phyloP scores from a whole-genome alignment of 2,888 invertebrate species.

The Cybosia mesomella region DNA sequence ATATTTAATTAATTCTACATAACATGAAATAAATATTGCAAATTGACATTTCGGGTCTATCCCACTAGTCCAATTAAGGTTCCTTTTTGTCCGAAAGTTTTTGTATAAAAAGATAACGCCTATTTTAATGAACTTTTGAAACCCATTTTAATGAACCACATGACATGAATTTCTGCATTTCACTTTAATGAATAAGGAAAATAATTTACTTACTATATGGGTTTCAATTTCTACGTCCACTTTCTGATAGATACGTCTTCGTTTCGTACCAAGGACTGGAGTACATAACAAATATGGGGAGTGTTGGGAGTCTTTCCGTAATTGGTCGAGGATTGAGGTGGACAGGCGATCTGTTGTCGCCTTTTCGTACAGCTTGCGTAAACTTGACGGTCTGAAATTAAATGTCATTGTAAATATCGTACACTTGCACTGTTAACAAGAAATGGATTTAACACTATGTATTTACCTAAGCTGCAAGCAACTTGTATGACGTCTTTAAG shows the following conservation, averaged over 20 bases:
- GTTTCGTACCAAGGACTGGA: slow-evolving; percentile 91
- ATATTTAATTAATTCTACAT: not conserved
- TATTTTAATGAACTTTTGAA: not conserved
- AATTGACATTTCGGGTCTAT: not conserved
- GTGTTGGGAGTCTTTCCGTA: slow-evolving; percentile 88
- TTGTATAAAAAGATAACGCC: too few species aligned
- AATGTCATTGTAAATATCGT: not conserved
- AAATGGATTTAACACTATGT: not conserved
- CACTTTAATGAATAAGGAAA: slow-evolving; percentile 23
- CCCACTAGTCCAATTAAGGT: too few species aligned
- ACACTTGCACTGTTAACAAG: not conserved
- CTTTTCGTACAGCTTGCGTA: slow-evolving; percentile 92
- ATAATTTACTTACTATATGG: slow-evolving; percentile 90
- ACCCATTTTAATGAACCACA: not conserved
- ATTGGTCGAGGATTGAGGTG: slow-evolving; percentile 88
- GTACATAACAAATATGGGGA: slow-evolving; percentile 93
- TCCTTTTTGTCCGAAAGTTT: too few species aligned
- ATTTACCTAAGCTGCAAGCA: not conserved
- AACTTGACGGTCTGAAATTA: slow-evolving; percentile 89
- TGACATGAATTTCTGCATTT: slow-evolving; percentile 19
- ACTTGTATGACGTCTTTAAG: not conserved
- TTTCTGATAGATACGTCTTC: slow-evolving; percentile 89
- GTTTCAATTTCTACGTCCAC: slow-evolving; percentile 95
- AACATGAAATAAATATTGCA: not conserved
- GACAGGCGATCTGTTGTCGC: slow-evolving; percentile 90